Evolutionary conservation across 2,797 vertebrate species (phyloP), one percentile per base, ranked within the genome.

Genomic region (Kryptolebias ocellatus): DNA sequence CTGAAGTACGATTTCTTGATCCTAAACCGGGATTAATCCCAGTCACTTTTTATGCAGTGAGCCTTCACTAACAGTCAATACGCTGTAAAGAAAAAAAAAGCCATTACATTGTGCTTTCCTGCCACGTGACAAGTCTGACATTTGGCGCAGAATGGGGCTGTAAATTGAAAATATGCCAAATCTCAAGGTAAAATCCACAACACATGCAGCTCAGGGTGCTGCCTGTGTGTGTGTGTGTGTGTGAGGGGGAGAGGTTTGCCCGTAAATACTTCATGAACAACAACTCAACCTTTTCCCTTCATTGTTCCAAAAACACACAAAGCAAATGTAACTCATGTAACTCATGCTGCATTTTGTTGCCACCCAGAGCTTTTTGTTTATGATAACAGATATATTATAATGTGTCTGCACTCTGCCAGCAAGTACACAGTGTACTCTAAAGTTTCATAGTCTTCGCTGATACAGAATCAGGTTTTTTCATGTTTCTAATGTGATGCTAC

Each of bases 81-180:
- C 29, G 60, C 37, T 49, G 53, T 60, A 50, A 69, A 70, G 34
- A 29, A 24, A 34, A 59, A 73, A 53, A 0, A 15, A 46, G 17
- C 31, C 67, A 67, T 78, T 65, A 67, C 60, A n/a, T 79, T 64
- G 71, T 70, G 52, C 75, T 66, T 82, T 71, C 74, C 70, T 67
- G 52, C 65, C 67, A 69, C 15, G 58, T 79, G 79, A 83, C 60
- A 44, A 72, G 58, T 65, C 69, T 75, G 88, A 89, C 89, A 87
- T 92, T 90, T 85, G 74, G 62, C 60, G 63, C 74, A 92, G 84
- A 92, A 84, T 79, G 74, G 84, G 74, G 76, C 69, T 67, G 64
- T 76, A 84, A 86, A 80, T 84, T 80, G 78, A 85, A 87, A 89
- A 90, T 85, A 88, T 45, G 64, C 37, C 66, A 84, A 86, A 89